A percentile compares a stretch with the other conserved stretches of the same genome.
These are phyloP conservation scores for Trilocha varians DNA, from an alignment of 2,888 invertebrate genomes.

Conservation along the genomic window DNA sequence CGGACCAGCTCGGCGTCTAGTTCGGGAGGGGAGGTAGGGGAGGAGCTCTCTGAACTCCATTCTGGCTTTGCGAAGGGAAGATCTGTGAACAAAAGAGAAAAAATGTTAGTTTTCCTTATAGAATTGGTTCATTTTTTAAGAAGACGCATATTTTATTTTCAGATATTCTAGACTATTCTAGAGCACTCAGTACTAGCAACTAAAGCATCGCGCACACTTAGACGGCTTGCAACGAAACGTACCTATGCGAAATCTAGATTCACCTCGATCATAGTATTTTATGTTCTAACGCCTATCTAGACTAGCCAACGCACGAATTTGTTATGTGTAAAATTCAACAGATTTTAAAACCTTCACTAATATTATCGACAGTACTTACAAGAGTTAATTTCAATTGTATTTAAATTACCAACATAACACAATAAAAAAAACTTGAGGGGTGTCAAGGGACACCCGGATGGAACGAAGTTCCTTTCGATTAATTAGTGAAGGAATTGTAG, in stretches of 20 bases:
- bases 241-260: background rate
- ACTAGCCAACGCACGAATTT: too few species aligned
- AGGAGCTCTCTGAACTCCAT: conserved; percentile 39
- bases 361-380: too few species aligned
- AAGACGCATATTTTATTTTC: background rate
- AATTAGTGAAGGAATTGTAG: too few species aligned
- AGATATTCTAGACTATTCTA: background rate
- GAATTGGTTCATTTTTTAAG: background rate
- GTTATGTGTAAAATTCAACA: too few species aligned
- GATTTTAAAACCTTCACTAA: too few species aligned
- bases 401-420: too few species aligned
- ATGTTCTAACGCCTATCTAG: too few species aligned
- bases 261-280: too few species aligned
- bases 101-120: background rate
- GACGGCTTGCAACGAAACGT: background rate
- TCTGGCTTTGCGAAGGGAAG: conserved; percentile 29
- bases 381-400: too few species aligned
- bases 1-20: conserved; percentile 44
- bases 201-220: background rate
- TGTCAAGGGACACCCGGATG: too few species aligned
- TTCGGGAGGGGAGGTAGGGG: conserved; percentile 18
- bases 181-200: background rate
- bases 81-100: conserved; percentile 29
- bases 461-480: too few species aligned
- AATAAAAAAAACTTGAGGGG: too few species aligned